Evolutionary conservation across 2,113 vertebrate genomes (phyloP).

Genomic region (Ciconia maguari): DNA sequence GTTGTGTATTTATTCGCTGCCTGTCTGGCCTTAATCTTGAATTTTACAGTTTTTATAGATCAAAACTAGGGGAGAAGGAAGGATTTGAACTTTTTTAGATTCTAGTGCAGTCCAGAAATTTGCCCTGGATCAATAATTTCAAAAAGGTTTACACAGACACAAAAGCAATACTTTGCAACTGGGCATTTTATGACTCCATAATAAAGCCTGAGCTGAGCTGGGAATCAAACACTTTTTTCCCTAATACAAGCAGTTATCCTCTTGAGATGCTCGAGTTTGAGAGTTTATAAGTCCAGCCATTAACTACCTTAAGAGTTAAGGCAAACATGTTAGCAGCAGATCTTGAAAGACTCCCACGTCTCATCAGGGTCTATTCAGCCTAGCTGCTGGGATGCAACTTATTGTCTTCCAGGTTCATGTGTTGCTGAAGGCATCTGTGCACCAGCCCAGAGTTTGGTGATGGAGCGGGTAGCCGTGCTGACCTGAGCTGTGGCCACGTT

Average conservation of each 20-base stretch:
- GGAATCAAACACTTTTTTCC: background rate
- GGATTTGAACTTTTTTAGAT: background rate
- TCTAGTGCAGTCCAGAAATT: background rate
- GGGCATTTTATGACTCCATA: background rate
- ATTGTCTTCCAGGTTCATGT: background rate
- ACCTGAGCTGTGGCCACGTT: background rate
- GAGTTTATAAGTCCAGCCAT: background rate
- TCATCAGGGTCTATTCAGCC: background rate
- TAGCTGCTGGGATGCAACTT: accelerated
- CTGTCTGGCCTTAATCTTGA: background rate
- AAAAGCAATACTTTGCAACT: background rate
- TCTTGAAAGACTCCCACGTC: background rate
- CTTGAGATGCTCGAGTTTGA: background rate
- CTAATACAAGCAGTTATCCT: background rate
- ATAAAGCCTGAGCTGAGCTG: background rate
- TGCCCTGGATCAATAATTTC: background rate
- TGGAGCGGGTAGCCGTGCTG: background rate
- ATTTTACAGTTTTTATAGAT: background rate
- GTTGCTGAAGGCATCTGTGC: background rate
- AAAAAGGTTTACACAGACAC: background rate
- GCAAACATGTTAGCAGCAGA: background rate
- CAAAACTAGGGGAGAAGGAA: background rate
- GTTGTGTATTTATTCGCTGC: background rate
- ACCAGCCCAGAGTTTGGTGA: background rate
- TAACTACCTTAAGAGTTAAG: background rate